Conservation (phyloP, 2,888 invertebrate species). For the Macrosiphum euphorbiae region DNA sequence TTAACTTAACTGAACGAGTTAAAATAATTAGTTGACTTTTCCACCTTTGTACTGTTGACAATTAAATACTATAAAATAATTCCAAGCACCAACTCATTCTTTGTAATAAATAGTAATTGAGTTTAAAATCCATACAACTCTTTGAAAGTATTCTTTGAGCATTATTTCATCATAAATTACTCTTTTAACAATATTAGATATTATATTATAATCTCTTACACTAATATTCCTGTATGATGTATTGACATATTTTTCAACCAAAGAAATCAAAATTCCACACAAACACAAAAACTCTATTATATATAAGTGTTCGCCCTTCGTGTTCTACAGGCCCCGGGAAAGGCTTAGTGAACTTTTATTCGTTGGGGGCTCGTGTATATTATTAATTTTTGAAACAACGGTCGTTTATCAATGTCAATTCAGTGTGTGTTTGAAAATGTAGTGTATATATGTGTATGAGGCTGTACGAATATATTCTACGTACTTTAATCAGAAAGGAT, state of each 20-base stretch:
- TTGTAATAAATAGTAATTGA: not conserved
- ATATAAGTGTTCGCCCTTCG: not conserved
- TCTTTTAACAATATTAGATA: not conserved
- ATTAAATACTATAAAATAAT: not conserved
- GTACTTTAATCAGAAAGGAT: slow-evolving; percentile 53
- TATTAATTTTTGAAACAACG: slow-evolving; percentile 60
- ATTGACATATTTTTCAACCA: not conserved
- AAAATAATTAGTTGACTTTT: not conserved
- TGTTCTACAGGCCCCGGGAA: not conserved
- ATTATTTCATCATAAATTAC: not conserved
- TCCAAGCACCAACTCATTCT: not conserved
- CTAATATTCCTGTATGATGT: not conserved
- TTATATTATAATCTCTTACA: not conserved
- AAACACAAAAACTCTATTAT: not conserved
- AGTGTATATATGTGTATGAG: not conserved
- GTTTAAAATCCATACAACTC: not conserved
- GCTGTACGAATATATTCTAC: slow-evolving; percentile 10
- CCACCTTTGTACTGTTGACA: not conserved
- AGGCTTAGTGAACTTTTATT: slow-evolving; percentile 30
- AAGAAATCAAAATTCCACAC: slow-evolving; percentile 10
- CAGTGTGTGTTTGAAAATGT: slow-evolving; percentile 34
- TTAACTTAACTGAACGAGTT: not conserved
- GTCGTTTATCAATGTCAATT: slow-evolving; percentile 60
- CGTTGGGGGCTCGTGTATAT: not conserved
- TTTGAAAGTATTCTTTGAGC: not conserved